phyloP scores from a whole-genome alignment of 1,140 invertebrate species.

The Bathynomus jamesi region DNA sequence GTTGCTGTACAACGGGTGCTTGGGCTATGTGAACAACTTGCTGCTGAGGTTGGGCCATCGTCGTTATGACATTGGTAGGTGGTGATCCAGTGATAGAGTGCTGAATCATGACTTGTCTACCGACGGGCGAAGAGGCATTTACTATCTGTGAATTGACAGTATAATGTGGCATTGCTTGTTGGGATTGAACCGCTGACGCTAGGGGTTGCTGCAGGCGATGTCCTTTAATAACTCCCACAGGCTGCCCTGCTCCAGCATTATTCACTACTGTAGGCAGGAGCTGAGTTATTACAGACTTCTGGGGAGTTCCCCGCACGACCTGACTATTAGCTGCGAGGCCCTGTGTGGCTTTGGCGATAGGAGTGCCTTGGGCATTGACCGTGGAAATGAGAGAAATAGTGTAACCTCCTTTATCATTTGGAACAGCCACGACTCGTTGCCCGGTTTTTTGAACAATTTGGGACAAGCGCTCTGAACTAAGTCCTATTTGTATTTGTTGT shows the following conservation, averaged over 20 bases:
- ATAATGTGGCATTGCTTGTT: not conserved
- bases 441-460: slow-evolving; percentile 32
- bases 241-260: not conserved
- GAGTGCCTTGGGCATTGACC: not conserved
- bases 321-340: not conserved
- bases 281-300: not conserved
- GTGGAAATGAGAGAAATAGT: slow-evolving; percentile 27
- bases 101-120: slow-evolving; percentile 5
- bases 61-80: not conserved
- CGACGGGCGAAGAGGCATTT: not conserved
- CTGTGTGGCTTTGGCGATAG: slow-evolving; percentile 1
- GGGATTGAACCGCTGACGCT: not conserved
- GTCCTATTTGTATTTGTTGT: slow-evolving; percentile 15
- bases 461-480: slow-evolving; percentile 21
- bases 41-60: slow-evolving; percentile 11
- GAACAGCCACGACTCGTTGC: slow-evolving; percentile 30
- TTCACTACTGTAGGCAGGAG: not conserved
- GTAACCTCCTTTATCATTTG: slow-evolving; percentile 33
- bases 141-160: not conserved
- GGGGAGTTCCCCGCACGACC: not conserved
- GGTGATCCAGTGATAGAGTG: slow-evolving; percentile 3
- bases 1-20: too few relatives aligned
- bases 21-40: slow-evolving; percentile 21
- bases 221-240: not conserved
- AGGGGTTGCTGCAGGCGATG: not conserved